phyloP scores from a whole-genome alignment of 2,113 vertebrate species.

The Speoplatyrhinus poulsoni region DNA sequence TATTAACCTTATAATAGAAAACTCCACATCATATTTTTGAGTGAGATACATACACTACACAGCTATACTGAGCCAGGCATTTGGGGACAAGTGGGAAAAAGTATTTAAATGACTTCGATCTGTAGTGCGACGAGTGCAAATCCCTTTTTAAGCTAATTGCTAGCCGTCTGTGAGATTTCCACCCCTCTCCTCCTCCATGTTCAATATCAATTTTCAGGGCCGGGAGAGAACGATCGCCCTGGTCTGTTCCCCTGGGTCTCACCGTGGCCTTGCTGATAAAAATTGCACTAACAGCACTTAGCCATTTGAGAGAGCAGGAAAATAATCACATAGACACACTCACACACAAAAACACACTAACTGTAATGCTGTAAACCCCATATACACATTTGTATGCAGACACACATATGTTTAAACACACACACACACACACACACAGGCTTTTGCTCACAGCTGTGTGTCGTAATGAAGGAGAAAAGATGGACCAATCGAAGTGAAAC shows the following conservation, averaged over 20 bases:
- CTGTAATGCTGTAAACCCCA: conserved; percentile 47
- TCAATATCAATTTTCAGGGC: conserved; percentile 99
- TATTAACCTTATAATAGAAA: conserved; percentile 80
- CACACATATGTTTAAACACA: conserved; percentile 39
- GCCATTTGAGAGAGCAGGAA: conserved; percentile 74
- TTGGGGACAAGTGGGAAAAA: conserved; percentile 41
- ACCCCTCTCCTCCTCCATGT: conserved; percentile 80
- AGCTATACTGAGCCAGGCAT: conserved; percentile 16
- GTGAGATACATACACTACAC: conserved; percentile 69
- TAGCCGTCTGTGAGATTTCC: conserved; percentile 92
- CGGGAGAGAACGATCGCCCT: conserved; percentile 83
- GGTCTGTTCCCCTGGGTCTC: conserved; percentile 84
- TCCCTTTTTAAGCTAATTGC: conserved; percentile 99
- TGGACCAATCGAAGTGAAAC: conserved; percentile 74
- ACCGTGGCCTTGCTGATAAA: conserved; percentile 83
- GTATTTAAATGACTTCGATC: conserved; percentile 91
- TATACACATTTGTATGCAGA: conserved; percentile 34
- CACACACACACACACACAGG: conserved; percentile 67
- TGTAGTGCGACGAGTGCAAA: conserved; percentile 92
- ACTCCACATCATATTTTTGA: conserved; percentile 74
- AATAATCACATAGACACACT: conserved; percentile 56
- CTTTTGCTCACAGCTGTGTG: conserved; percentile 85
- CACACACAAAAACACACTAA: conserved; percentile 61
- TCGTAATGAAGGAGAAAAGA: conserved; percentile 81
- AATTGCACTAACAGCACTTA: conserved; percentile 91